Base-by-base conservation (phyloP, 2,797 vertebrate genomes). In the Pangasius sanitwongsei region DNA sequence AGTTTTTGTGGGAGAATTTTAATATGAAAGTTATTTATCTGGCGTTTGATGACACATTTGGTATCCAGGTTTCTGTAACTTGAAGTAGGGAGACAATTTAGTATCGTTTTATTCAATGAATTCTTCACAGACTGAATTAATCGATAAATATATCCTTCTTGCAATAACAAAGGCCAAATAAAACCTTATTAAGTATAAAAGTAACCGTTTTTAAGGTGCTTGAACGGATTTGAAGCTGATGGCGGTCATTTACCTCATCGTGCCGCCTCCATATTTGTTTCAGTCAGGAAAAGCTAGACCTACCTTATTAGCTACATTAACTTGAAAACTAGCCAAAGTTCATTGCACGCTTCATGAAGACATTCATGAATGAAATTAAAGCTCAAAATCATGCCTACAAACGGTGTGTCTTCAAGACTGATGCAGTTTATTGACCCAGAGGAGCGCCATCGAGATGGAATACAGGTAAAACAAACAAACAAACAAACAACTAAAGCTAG, bases 401-500 rank as follows among this genome's bases (percentile, higher is more conserved):
- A 93, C 84, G 91, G 93, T 4, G 63, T 88, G 7, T 89, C 69
- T 23, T 67, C 86, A n/a, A 87, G 89, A 87, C 90, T 93, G 77
- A 86, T 84, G 74, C 89, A 90, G 72, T 93, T 91, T 83, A 25
- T 90, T 34, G 83, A 92, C n/a, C 90, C 89, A 59, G 85, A 63
- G 41, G 90, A 90, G 13, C 90, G 72, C 4, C 90, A 63, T 75
- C 87, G 87, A 11, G 67, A 63, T 53, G 93, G 90, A 84, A 87
- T 92, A 77, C 75, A 83, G 83, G 88, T 89, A 83, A 70, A n/a
- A 44, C 44, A 44, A 82, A 41, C 8, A 57, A 55, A 31, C 11
- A 34, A 18, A 61, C 55, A n/a, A 48, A 69, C 63, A 63, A 28
- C 3, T 3, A 61, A 28, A 63, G 57, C 59, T 63, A 83, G 34